A percentile compares a stretch with the other conserved stretches of the same genome.
These are phyloP conservation scores for Deilephila porcellus DNA, from an alignment of 2,888 invertebrate genomes.

Conservation along the genomic window DNA sequence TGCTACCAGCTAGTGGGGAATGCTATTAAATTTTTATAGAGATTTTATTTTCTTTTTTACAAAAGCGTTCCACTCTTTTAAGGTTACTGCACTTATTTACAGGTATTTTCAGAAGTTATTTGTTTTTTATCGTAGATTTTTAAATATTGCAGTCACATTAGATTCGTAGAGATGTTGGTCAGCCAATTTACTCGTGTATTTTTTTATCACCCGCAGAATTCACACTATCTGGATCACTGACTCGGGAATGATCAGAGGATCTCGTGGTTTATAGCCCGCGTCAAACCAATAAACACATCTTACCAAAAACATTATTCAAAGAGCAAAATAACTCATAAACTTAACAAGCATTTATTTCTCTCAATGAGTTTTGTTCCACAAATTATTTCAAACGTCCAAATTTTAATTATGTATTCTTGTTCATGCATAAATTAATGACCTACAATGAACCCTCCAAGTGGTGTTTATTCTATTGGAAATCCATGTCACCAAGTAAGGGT, in stretches of 20 bases:
- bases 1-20: constrained; percentile 70
- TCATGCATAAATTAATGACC: constrained; percentile 17
- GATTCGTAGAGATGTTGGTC: too few species aligned
- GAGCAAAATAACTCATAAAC: too few species aligned
- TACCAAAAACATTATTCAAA: neutral
- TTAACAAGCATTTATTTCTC: too few species aligned
- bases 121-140: neutral
- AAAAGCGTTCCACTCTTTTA: constrained; percentile 65
- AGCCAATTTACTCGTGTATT: too few species aligned
- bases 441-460: constrained; percentile 39
- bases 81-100: constrained; percentile 36
- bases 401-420: neutral
- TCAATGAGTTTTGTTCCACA: too few species aligned
- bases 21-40: constrained; percentile 73
- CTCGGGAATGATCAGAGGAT: too few species aligned
- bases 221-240: too few species aligned
- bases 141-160: too few species aligned
- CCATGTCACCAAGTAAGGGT: constrained; percentile 58
- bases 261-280: too few species aligned
- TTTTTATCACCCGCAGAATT: too few species aligned
- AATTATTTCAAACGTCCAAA: neutral
- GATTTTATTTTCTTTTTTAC: constrained; percentile 53
- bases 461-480: constrained; percentile 71
- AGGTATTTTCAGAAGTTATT: neutral
- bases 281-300: too few species aligned